phyloP scores from a whole-genome alignment of 2,113 vertebrate species.

The Crotophaga sulcirostris region DNA sequence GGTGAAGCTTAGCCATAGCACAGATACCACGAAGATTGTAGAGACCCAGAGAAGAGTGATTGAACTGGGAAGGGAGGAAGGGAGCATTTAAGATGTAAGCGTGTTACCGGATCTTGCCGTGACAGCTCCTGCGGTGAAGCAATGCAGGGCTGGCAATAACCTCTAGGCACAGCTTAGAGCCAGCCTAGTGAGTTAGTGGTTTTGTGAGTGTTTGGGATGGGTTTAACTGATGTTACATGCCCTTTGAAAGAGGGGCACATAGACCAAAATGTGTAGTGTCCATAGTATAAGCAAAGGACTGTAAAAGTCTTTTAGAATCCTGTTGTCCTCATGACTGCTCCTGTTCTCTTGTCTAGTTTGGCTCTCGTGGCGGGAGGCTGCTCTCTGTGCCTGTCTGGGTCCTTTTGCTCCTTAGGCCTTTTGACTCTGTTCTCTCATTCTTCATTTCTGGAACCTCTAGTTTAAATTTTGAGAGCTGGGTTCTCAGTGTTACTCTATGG shows the following conservation, averaged over 20 bases:
- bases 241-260: not conserved
- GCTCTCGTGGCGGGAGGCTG: accelerated
- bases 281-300: not conserved
- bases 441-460: not conserved
- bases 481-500: not conserved
- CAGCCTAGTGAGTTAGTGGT: not conserved
- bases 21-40: accelerated
- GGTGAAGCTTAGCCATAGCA: not conserved
- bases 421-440: no score
- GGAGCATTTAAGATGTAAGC: accelerated
- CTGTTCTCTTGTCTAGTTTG: not conserved
- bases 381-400: not conserved
- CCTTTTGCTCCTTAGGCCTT: not conserved
- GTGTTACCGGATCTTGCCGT: accelerated
- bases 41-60: not conserved
- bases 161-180: not conserved
- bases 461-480: not conserved
- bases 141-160: accelerated
- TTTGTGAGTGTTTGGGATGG: not conserved
- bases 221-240: not conserved
- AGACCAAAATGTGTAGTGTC: not conserved
- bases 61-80: not conserved
- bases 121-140: not conserved
- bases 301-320: not conserved
- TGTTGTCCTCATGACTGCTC: accelerated